Base-by-base conservation (phyloP, 1,140 invertebrate genomes). In the Dufourea novaeangliae region DNA sequence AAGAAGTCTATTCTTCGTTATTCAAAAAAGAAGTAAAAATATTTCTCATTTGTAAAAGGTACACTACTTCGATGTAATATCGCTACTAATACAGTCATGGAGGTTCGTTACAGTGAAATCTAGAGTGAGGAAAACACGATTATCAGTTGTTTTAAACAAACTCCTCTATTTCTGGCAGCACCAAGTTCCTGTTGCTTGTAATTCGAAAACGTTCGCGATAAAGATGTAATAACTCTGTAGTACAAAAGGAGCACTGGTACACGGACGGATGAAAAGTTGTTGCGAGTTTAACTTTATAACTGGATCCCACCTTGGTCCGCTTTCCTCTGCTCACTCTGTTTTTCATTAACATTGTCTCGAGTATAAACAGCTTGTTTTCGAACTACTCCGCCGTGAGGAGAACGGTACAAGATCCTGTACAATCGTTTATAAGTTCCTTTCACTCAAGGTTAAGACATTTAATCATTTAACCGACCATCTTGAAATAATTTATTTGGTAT, bases 271-370 rank as follows among this genome's bases (percentile, higher is more conserved):
- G 57, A 50, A 50, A 63, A 41, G 56, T 61, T 61, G 29, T 1
- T 22, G 39, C n/a, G 11, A 71, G 39, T 62, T n/a, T 62, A 37
- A 72, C 57, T 72, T 72, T 44, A 27, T 63, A 52, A 63, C 41
- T 50, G 57, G 5, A 50, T 63, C 10, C 32, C n/a, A 12, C 12
- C 17, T 3, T 37, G n/a, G 8, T 14, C n/a, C 46, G 17, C 1
- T 37, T 61, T 27, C 1, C 8, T 4, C 0, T 22, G 22, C 11
- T 37, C 25, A 20, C 29, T 62, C 14, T 37, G 41, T n/a, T 72
- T 62, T 37, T 52, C 22, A 50, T 72, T 63, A 63, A 37, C 32
- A 63, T 50, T 52, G 44, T 72, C 14, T n/a, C 17, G 0, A 10
- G 4, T 25, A 50, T 34, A 44, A 62, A 72, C 70, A 34, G 17